Percentiles rank a stretch among this genome's conserved stretches.
These are phyloP conservation scores for Xylota segnis DNA, from an alignment of 2,888 invertebrate species.

Conservation along the genomic window DNA sequence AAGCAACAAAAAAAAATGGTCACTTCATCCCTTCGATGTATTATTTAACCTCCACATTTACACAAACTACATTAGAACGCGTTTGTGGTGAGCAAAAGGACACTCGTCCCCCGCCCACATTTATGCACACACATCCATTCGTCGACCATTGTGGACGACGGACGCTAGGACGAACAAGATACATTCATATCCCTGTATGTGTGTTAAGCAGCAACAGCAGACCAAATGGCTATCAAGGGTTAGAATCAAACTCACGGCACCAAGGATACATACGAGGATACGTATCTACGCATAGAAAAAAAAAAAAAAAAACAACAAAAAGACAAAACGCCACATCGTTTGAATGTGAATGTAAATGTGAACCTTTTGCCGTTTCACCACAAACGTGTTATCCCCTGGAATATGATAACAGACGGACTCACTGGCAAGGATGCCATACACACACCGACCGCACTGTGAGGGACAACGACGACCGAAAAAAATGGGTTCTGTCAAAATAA, in stretches of 20 bases:
- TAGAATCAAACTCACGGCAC: constrained; percentile 70
- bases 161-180: constrained; percentile 39
- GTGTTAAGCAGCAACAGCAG: constrained; percentile 22
- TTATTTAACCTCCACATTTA: constrained; percentile 66
- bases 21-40: constrained; percentile 75
- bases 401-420: constrained; percentile 75
- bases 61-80: constrained; percentile 71
- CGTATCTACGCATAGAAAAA: constrained; percentile 32
- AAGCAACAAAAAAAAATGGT: constrained; percentile 70
- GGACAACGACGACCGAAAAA: constrained; percentile 80
- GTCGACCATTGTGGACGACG: constrained; percentile 65
- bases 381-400: constrained; percentile 75
- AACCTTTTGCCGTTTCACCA: constrained; percentile 65
- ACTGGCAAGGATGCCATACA: constrained; percentile 35
- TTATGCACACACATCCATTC: constrained; percentile 52
- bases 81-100: constrained; percentile 74
- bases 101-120: constrained; percentile 70
- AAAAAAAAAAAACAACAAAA: constrained; percentile 15
- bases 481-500: constrained; percentile 83
- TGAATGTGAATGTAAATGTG: constrained; percentile 58
- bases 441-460: constrained; percentile 72
- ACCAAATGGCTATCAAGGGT: constrained; percentile 75
- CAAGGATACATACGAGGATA: constrained; percentile 19
- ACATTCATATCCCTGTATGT: constrained; percentile 39
- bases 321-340: constrained; percentile 58